These are phyloP conservation scores for Didymodactylos carnosus DNA, from an alignment of 2,888 invertebrate genomes.

Conservation along the genomic window DNA sequence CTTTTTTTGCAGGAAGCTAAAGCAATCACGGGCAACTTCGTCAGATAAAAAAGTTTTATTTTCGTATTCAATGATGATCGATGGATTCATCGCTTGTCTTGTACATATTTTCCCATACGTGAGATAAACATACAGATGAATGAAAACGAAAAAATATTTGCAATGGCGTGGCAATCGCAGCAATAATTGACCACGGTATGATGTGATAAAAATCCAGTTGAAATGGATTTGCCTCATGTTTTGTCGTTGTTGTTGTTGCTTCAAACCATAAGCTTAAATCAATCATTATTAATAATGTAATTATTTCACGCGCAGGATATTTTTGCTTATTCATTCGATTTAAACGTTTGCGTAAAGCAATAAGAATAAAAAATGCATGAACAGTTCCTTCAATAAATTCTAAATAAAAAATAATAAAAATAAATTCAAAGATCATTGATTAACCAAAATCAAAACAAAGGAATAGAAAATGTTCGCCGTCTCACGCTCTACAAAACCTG, in stretches of 20 bases:
- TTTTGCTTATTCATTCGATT: not conserved
- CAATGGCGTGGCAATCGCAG: constrained; percentile 2
- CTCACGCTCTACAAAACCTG: too few species aligned
- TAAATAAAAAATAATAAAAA: too few species aligned
- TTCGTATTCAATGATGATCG: too few species aligned
- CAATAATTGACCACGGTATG: constrained; percentile 8
- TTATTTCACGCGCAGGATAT: constrained; percentile 3
- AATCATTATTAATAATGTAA: constrained; percentile 4
- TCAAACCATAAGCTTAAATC: constrained; percentile 8
- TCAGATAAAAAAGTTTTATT: too few species aligned
- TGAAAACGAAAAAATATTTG: constrained; percentile 13
- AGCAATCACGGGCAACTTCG: too few species aligned
- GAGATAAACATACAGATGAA: constrained; percentile 12
- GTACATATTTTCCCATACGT: constrained; percentile 10
- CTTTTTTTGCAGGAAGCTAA: too few species aligned
- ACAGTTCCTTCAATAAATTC: not conserved
- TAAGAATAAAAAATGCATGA: not conserved
- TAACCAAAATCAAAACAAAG: too few species aligned
- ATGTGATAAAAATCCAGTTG: constrained; percentile 11
- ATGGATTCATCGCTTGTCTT: too few species aligned
- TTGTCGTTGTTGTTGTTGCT: constrained; percentile 5
- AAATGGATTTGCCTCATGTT: constrained; percentile 1
- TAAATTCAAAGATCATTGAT: too few species aligned
- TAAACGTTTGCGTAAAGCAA: not conserved
- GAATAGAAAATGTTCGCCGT: too few species aligned